Conservation (phyloP, 1,140 invertebrate species). For the Pseudomyrmex concolor region DNA sequence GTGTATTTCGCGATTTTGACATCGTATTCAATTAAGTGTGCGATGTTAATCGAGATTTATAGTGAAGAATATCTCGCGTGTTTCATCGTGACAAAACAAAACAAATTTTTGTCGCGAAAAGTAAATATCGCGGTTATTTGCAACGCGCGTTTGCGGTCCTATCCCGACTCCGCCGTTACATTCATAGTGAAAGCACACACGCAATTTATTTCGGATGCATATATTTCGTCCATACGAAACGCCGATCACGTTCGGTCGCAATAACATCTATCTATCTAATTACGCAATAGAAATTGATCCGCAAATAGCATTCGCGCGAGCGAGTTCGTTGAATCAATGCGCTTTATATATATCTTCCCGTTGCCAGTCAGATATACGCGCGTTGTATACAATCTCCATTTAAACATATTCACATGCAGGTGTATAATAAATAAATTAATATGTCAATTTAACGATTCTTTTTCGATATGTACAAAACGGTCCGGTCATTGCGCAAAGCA, state of each 20-base stretch:
- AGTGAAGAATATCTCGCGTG: not conserved
- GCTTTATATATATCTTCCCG: not conserved
- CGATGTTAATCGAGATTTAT: slow-evolving; percentile 28
- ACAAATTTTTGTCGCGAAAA: not conserved
- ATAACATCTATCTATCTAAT: slow-evolving; percentile 15
- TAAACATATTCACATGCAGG: not conserved
- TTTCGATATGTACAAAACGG: not conserved
- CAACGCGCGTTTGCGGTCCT: not conserved
- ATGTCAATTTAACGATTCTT: not conserved
- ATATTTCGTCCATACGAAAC: not conserved
- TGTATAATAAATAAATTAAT: slow-evolving; percentile 4
- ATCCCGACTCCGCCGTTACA: not conserved
- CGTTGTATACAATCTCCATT: not conserved
- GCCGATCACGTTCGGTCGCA: not conserved
- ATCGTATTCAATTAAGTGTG: not conserved
- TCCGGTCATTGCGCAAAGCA: not conserved
- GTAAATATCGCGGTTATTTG: slow-evolving; percentile 27
- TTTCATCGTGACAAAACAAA: not conserved
- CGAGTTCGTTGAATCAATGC: not conserved
- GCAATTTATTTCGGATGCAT: slow-evolving; percentile 15
- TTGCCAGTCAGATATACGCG: not conserved
- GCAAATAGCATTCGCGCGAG: not conserved
- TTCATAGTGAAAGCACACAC: not conserved
- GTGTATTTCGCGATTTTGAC: not conserved
- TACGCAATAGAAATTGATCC: slow-evolving; percentile 23